A percentile compares a stretch with the other conserved stretches of the same genome.
Evolutionary conservation across 2,113 vertebrate genomes (phyloP).

Genomic region (Marcusenius ussheri): DNA sequence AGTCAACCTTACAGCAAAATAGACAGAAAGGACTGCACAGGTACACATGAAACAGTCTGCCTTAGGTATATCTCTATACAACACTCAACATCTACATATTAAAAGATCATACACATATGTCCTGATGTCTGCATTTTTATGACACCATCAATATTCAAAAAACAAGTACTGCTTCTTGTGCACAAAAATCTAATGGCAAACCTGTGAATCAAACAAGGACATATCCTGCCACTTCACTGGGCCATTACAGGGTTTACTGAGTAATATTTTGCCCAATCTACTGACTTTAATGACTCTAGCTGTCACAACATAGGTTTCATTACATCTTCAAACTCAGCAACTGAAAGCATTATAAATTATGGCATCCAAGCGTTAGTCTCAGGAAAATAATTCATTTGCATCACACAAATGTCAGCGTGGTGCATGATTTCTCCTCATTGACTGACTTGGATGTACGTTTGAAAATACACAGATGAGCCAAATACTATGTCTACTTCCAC

Average conservation of each 20-base stretch:
- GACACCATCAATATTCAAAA: background rate
- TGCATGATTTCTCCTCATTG: constrained; percentile 11
- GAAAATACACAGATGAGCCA: background rate
- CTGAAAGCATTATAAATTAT: background rate
- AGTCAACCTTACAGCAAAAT: background rate
- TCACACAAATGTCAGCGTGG: constrained; percentile 4
- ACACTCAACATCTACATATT: background rate
- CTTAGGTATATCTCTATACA: background rate
- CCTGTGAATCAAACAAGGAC: background rate
- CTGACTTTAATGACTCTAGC: background rate
- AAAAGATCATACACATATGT: background rate
- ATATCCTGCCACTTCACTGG: background rate
- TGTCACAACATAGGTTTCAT: background rate
- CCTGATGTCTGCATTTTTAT: background rate
- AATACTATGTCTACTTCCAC: background rate
- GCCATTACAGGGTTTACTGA: background rate
- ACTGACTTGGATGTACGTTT: background rate
- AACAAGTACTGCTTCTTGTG: background rate
- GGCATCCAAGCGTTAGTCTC: background rate
- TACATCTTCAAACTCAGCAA: background rate
- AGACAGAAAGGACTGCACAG: background rate
- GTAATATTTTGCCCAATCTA: background rate
- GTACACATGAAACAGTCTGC: background rate
- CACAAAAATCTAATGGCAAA: background rate
- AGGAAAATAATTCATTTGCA: background rate